Base-by-base conservation (phyloP, 2,113 vertebrate genomes). In the Eptesicus fuscus region DNA sequence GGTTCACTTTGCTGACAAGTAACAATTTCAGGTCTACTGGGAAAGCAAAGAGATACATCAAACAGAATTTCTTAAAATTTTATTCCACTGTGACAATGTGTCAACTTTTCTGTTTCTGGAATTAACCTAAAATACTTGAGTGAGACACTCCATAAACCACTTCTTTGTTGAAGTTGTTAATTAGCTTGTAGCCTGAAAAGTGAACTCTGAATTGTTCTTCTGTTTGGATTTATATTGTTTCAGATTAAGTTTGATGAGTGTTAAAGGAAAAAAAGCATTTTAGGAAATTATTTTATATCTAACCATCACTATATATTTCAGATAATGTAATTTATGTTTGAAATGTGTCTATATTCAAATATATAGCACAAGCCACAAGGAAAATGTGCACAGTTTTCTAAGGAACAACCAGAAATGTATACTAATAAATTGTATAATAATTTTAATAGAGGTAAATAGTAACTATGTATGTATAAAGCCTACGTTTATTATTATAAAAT, bases 101-200 rank as follows among this genome's bases (percentile, higher is more conserved):
- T 96, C 51, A 88, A 53, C 32, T 84, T 95, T 88, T 79, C 30
- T 67, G 1, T 95, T 93, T 82, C 30, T 77, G 67, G 11, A 40
- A 74, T 92, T 95, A 93, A 88, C 78, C 78, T 93, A 94, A 80
- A 95, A 86, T 56, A 80, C 77, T 86, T 95, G 22, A 94, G 49
- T 94, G 65, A 95, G 49, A 94, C 63, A 83, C 32, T 28, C 44
- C 91, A 87, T 67, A 96, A 96, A 89, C 51, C 25, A 76, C 5
- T 83, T 93, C 28, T 86, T 92, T 86, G 85, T 82, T 95, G 51
- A 96, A 95, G 92, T 71, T 92, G 20, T 80, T 97, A 95, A 95
- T 97, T 96, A 95, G 69, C 63, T 89, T 14, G 53, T 95, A 94
- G 35, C 44, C 63, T 83, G 56, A 90, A 97, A 90, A 86, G 22